A percentile compares a stretch with the other conserved stretches of the same genome.
Evolutionary conservation across 2,113 vertebrate genomes (phyloP).

Genomic region (Callorhinus ursinus): DNA sequence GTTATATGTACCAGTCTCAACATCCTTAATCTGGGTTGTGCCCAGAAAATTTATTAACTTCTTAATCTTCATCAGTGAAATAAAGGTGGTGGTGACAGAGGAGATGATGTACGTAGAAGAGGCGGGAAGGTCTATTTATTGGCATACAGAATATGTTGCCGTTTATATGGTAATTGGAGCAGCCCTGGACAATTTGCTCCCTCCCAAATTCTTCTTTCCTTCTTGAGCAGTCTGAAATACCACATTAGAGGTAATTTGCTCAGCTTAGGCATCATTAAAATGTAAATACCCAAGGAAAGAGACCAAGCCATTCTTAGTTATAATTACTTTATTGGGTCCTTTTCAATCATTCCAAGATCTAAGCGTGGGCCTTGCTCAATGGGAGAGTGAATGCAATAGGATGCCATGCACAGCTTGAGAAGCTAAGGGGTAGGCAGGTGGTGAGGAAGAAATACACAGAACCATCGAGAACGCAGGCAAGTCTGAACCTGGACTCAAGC

Average conservation of each 20-base stretch:
- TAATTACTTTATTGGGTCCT: background rate
- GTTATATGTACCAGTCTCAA: background rate
- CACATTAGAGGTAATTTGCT: background rate
- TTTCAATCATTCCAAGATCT: background rate
- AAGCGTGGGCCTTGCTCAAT: background rate
- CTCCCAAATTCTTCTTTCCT: background rate
- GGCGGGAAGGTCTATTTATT: background rate
- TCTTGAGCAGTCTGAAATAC: background rate
- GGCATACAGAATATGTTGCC: background rate
- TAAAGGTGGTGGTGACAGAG: background rate
- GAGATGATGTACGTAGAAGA: background rate
- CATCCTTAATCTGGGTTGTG: background rate
- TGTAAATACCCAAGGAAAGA: background rate
- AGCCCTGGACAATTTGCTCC: background rate
- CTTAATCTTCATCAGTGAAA: background rate
- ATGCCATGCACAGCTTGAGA: background rate
- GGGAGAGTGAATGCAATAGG: background rate
- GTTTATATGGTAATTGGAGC: background rate
- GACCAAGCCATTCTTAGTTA: background rate
- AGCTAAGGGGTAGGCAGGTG: background rate
- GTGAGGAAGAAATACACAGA: background rate
- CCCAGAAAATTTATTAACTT: background rate
- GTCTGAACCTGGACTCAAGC: background rate
- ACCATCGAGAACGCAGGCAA: background rate
- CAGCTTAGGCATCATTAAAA: background rate